Evolutionary conservation across 1,140 invertebrate genomes (phyloP).

Genomic region (Zophobas morio): DNA sequence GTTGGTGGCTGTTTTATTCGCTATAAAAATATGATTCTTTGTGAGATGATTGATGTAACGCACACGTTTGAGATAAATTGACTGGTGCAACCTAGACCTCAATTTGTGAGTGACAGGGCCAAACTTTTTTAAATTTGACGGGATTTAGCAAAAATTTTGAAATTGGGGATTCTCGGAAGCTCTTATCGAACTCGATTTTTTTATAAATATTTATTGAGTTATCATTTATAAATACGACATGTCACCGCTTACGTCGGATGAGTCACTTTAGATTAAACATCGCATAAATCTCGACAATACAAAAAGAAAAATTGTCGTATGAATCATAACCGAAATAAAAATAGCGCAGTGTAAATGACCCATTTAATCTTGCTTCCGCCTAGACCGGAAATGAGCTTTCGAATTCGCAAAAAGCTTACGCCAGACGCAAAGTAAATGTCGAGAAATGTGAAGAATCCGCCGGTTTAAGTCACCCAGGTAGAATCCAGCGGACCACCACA

Average conservation of each 20-base stretch:
- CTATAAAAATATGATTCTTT: background rate
- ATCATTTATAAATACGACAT: too few relatives aligned
- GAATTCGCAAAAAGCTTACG: background rate
- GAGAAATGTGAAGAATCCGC: conserved; percentile 14
- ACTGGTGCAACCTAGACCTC: conserved; percentile 6
- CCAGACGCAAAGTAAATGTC: background rate
- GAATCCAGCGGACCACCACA: background rate
- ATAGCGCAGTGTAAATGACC: background rate
- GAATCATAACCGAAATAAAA: background rate
- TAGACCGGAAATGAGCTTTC: background rate
- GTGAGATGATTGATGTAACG: conserved; percentile 3
- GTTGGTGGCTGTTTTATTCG: background rate
- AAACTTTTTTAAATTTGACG: background rate
- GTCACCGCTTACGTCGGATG: too few relatives aligned
- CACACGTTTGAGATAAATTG: background rate
- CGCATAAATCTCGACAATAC: background rate
- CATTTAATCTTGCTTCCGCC: background rate
- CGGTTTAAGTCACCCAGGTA: conserved; percentile 5
- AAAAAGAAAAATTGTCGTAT: background rate
- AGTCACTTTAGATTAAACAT: too few relatives aligned
- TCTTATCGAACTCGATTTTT: too few relatives aligned
- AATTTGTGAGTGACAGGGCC: background rate
- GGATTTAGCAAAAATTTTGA: background rate
- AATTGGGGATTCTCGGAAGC: background rate
- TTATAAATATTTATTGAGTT: too few relatives aligned